A percentile compares a stretch with the other conserved stretches of the same genome.
These are phyloP conservation scores for Thamnaconus septentrionalis DNA, from an alignment of 2,113 vertebrate genomes.

Conservation along the genomic window DNA sequence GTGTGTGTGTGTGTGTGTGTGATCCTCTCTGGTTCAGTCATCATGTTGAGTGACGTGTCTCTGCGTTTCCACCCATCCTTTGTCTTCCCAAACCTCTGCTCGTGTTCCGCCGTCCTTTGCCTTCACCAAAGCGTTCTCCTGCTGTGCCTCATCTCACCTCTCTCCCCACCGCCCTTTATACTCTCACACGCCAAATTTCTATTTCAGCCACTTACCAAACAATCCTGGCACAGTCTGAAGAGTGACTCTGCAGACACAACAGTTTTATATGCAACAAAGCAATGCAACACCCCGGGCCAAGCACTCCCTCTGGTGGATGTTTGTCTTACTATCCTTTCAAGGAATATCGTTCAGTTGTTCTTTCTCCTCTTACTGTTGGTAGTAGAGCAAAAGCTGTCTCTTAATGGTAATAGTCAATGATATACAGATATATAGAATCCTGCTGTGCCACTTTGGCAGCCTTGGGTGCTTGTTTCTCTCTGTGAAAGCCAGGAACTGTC, in stretches of 20 bases:
- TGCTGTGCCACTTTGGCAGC: too few relatives aligned
- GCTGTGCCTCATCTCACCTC: slow-evolving; percentile 32
- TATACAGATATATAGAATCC: too few relatives aligned
- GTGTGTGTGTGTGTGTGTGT: background rate
- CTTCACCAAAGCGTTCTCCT: slow-evolving; percentile 56
- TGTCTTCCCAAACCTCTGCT: slow-evolving; percentile 9
- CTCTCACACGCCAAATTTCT: slow-evolving; percentile 43
- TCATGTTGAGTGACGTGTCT: slow-evolving; percentile 24
- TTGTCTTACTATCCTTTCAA: slow-evolving; percentile 25
- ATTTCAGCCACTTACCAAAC: slow-evolving; percentile 26
- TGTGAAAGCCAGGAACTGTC: too few relatives aligned
- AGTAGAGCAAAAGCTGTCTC: too few relatives aligned
- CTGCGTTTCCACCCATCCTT: slow-evolving; percentile 3
- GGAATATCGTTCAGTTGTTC: slow-evolving; percentile 1
- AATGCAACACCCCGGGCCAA: slow-evolving; percentile 58
- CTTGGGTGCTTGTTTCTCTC: too few relatives aligned
- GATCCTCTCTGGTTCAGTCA: slow-evolving; percentile 24
- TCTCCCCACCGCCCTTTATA: slow-evolving; percentile 14
- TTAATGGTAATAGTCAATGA: too few relatives aligned
- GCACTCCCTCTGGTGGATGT: slow-evolving; percentile 54
- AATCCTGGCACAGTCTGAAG: slow-evolving; percentile 29
- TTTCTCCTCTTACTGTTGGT: background rate
- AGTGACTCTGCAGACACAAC: slow-evolving; percentile 8
- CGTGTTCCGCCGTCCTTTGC: slow-evolving; percentile 18
- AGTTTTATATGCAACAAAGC: slow-evolving; percentile 62